phyloP scores from a whole-genome alignment of 2,888 invertebrate genomes.

The Scaptomyza parva region DNA sequence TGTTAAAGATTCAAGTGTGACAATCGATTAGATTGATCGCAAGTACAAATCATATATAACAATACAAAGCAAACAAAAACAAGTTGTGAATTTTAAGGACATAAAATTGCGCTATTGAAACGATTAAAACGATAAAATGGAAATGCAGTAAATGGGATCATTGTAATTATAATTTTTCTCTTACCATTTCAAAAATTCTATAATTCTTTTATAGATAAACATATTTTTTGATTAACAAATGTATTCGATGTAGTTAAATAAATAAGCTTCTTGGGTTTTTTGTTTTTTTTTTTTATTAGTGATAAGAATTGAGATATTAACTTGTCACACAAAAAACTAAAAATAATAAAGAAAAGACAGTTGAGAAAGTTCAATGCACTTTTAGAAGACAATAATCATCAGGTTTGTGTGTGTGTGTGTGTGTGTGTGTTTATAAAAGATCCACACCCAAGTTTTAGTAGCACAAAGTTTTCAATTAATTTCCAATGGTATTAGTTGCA shows the following conservation, averaged over 20 bases:
- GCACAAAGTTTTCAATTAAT: conserved; percentile 46
- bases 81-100: neutral
- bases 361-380: conserved; percentile 42
- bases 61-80: neutral
- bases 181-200: too few species aligned
- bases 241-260: too few species aligned
- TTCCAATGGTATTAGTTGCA: conserved; percentile 23
- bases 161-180: too few species aligned
- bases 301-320: conserved; percentile 13
- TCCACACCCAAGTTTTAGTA: conserved; percentile 44
- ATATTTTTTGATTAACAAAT: too few species aligned
- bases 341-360: conserved; percentile 13
- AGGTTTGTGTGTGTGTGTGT: too few species aligned
- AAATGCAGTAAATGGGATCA: too few species aligned
- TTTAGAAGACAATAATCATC: conserved; percentile 23
- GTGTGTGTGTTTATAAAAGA: conserved; percentile 20
- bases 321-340: too few species aligned
- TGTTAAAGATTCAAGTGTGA: conserved; percentile 3
- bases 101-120: too few species aligned
- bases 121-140: too few species aligned
- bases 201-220: too few species aligned
- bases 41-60: neutral
- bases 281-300: neutral
- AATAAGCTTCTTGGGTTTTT: too few species aligned
- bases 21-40: neutral